Percentiles rank a stretch among this genome's conserved stretches.
Conservation (phyloP, 2,888 invertebrate genomes). For the Drosophila algonquin region DNA sequence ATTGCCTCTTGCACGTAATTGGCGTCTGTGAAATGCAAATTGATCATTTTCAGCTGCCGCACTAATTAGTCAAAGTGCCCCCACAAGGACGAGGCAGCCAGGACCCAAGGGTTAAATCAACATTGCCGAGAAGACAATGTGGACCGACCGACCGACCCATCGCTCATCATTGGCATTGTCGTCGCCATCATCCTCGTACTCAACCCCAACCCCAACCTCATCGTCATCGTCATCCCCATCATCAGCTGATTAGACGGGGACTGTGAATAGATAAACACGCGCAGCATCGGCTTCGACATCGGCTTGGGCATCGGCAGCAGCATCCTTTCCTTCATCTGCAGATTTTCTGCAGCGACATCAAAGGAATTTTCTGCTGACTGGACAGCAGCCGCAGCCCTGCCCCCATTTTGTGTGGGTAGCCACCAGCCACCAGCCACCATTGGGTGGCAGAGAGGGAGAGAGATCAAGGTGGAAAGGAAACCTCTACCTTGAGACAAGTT, state of each 20-base stretch:
- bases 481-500: conserved; percentile 43
- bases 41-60: conserved; percentile 74
- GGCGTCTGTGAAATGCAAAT: conserved; percentile 71
- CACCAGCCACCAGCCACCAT: too few species aligned
- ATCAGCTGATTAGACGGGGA: conserved; percentile 46
- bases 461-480: conserved; percentile 28
- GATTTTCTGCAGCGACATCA: conserved; percentile 74
- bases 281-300: neutral
- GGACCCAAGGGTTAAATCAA: conserved; percentile 66
- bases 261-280: conserved; percentile 56
- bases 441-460: conserved; percentile 6
- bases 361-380: conserved; percentile 70
- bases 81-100: conserved; percentile 26
- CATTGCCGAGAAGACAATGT: conserved; percentile 36
- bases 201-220: conserved; percentile 13
- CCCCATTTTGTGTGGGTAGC: neutral
- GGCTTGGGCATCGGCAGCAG: neutral
- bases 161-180: conserved; percentile 23
- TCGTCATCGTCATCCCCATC: neutral
- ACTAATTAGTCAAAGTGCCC: conserved; percentile 79
- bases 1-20: conserved; percentile 38
- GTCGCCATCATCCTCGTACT: conserved; percentile 1
- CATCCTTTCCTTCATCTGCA: conserved; percentile 14
- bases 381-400: conserved; percentile 7
- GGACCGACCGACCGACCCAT: conserved; percentile 18